A percentile compares a stretch with the other conserved stretches of the same genome.
phyloP scores from a whole-genome alignment of 2,888 invertebrate species.

The Chalcosyrphus nemorum region DNA sequence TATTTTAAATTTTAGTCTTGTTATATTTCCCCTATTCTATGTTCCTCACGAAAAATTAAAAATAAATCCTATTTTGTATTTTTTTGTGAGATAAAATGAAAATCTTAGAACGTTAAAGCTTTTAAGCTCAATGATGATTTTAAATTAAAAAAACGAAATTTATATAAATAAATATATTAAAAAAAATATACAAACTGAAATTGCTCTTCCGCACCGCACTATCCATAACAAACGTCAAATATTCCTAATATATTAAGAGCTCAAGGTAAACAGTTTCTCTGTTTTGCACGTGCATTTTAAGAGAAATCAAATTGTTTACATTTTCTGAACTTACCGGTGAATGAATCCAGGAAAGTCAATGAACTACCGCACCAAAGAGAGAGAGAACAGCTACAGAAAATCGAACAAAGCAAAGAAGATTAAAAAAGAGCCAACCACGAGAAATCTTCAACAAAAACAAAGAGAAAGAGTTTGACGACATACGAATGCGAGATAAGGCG shows the following conservation, averaged over 20 bases:
- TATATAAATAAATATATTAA: too few species aligned
- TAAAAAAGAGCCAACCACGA: slow-evolving; percentile 12
- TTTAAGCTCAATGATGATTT: too few species aligned
- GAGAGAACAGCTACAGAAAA: slow-evolving; percentile 33
- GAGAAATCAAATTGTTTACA: slow-evolving; percentile 56
- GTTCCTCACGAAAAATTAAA: too few species aligned
- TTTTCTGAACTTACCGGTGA: slow-evolving; percentile 30
- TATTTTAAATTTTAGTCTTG: too few species aligned
- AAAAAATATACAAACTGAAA: too few species aligned
- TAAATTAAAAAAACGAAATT: too few species aligned
- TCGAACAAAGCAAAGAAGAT: slow-evolving; percentile 48
- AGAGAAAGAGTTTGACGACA: too few species aligned
- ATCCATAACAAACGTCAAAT: neutral
- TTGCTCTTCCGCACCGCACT: neutral
- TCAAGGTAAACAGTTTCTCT: neutral
- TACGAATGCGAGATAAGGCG: too few species aligned
- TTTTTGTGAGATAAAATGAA: too few species aligned
- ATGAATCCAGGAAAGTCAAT: slow-evolving; percentile 38
- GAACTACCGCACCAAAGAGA: slow-evolving; percentile 41
- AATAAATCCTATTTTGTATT: too few species aligned
- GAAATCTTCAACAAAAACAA: slow-evolving; percentile 18
- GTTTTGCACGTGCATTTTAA: slow-evolving; percentile 2
- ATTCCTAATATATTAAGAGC: neutral
- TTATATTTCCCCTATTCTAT: too few species aligned
- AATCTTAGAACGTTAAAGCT: too few species aligned